These are phyloP conservation scores for Boloria selene DNA, from an alignment of 2,888 invertebrate species.

Conservation along the genomic window DNA sequence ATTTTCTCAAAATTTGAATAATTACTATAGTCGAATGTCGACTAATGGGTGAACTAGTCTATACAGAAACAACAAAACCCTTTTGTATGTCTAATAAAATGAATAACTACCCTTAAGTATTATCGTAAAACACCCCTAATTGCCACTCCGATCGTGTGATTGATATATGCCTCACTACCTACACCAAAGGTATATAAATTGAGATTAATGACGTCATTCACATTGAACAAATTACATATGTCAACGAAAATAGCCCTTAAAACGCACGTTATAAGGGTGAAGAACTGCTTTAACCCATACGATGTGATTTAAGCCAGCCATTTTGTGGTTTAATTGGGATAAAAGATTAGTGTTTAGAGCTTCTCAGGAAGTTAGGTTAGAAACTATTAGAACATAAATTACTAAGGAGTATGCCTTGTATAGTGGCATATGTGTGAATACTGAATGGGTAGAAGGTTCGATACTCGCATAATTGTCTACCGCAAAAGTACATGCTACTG, in stretches of 20 bases:
- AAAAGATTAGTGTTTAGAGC: constrained; percentile 27
- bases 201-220: constrained; percentile 43
- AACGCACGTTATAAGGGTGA: neutral
- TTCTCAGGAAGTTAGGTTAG: neutral
- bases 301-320: neutral
- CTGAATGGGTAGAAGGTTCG: no score
- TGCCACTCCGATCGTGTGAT: constrained; percentile 32
- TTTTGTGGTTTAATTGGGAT: constrained; percentile 26
- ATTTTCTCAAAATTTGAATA: no score
- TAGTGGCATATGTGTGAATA: no score
- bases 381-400: neutral
- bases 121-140: constrained; percentile 32
- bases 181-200: constrained; percentile 37
- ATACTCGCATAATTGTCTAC: no score
- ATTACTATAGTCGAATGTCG: no score
- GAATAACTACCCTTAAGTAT: constrained; percentile 1
- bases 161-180: constrained; percentile 32
- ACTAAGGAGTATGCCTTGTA: no score
- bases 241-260: constrained; percentile 15
- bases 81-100: neutral
- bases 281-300: neutral
- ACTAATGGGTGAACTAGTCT: no score
- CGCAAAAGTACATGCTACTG: no score
- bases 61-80: no score
- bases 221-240: constrained; percentile 44